These are phyloP conservation scores for Dolichopus griseipennis DNA, from an alignment of 2,888 invertebrate genomes.

Conservation along the genomic window DNA sequence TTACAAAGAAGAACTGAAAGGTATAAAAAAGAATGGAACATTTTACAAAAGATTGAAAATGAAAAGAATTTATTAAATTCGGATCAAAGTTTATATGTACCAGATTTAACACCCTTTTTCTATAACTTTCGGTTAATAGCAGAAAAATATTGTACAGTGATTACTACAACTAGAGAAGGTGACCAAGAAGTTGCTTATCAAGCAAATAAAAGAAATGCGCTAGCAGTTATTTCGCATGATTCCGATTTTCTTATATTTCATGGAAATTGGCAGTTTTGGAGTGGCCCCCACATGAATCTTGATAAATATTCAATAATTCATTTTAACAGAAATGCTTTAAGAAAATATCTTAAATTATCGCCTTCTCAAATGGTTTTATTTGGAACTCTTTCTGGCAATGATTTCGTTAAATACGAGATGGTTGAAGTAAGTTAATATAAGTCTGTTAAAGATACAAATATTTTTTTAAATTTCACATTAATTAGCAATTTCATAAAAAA, in stretches of 20 bases:
- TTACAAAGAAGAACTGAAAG: constrained; percentile 15
- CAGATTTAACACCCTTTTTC: constrained; percentile 11
- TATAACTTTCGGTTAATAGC: constrained; percentile 9
- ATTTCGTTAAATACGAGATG: constrained; percentile 15
- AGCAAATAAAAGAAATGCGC: constrained; percentile 15
- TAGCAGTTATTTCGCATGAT: constrained; percentile 20
- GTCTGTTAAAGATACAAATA: not conserved
- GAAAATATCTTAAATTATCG: constrained; percentile 11
- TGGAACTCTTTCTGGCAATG: constrained; percentile 19
- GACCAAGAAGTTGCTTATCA: constrained; percentile 19
- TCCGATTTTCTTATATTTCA: constrained; percentile 20
- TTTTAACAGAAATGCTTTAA: constrained; percentile 15
- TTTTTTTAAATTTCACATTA: not conserved
- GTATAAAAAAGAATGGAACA: constrained; percentile 2
- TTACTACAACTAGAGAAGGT: constrained; percentile 16
- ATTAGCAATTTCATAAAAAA: not conserved
- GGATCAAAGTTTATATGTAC: not conserved
- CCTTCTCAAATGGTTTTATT: constrained; percentile 16
- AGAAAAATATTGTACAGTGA: constrained; percentile 11
- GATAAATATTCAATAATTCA: constrained; percentile 12
- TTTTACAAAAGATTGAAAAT: not conserved
- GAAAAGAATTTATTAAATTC: not conserved
- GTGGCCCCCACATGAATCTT: constrained; percentile 11
- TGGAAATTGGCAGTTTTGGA: constrained; percentile 19
- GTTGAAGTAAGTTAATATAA: constrained; percentile 11